Conservation (phyloP, 2,113 vertebrate genomes). For the Saccopteryx bilineata region DNA sequence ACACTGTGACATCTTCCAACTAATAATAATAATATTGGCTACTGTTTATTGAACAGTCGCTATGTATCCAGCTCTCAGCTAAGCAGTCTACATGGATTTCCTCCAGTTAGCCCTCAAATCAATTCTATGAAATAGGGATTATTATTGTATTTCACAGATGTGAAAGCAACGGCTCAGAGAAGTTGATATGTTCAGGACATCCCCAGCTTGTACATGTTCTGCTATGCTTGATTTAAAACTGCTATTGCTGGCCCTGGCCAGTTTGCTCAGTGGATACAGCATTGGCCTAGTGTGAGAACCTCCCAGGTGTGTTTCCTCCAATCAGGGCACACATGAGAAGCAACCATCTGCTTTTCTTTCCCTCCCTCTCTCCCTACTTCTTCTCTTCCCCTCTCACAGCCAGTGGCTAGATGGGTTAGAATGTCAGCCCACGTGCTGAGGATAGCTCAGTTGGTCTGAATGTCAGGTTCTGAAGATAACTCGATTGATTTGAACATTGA, state of each 20-base stretch:
- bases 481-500: no score
- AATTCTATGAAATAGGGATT: neutral
- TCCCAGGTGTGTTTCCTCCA: no score
- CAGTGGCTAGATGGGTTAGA: no score
- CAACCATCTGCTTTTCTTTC: no score
- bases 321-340: no score
- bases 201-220: neutral
- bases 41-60: neutral
- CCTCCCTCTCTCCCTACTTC: no score
- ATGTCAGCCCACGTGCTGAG: no score
- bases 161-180: constrained; percentile 34
- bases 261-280: no score
- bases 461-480: no score
- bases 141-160: neutral
- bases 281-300: no score
- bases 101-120: neutral
- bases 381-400: no score
- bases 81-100: neutral
- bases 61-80: neutral
- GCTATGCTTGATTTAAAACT: constrained; percentile 38
- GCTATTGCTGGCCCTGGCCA: neutral
- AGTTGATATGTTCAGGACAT: constrained; percentile 15
- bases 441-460: no score
- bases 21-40: neutral
- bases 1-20: neutral